Base-by-base conservation (phyloP, 2,888 invertebrate species). In the Selenia dentaria region DNA sequence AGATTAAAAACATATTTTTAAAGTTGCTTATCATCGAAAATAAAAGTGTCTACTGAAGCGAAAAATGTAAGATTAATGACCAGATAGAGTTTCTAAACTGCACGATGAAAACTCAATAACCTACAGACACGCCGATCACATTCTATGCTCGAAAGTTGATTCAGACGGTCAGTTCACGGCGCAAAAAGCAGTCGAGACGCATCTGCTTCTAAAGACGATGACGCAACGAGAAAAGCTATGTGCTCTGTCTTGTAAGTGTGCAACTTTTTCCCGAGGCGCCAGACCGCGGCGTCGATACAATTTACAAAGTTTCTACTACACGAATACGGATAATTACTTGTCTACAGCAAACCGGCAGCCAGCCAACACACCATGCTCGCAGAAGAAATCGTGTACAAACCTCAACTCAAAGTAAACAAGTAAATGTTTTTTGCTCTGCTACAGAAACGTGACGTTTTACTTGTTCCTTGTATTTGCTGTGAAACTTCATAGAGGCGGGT, bases 181-280 rank as follows among this genome's bases (percentile, higher is more conserved):
- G 52, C 48, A 76, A 78, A 79, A 78, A 80, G 66, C 66, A 48
- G 72, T 67, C 56, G 56, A 62, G 73, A 74, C 69, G 69, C 59
- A 64, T 66, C 59, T 66, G 60, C 51, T 57, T 58, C 60, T 45
- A 59, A 58, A 55, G 42, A 35, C 29, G 51, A 67, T 80, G 82
- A 81, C 62, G 78, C 73, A 83, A 83, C 70, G 83, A 70, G 79
- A 82, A 85, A 85, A 75, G 80, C 79, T 71, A 82, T 78, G 77
- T 67, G 63, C 71, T 74, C 64, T 62, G 59, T 61, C 64, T 54
- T 63, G 54, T 59, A 67, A 69, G 70, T 63, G 65, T 61, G 57
- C 79, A 73, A 79, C 78, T 85, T 83, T 83, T 85, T 81, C 77
- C 68, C 57, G 49, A 67, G 78, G 79, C 80, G 81, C 77, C 82